Conservation (phyloP, 2,113 vertebrate species). For the Morphnarchus princeps region DNA sequence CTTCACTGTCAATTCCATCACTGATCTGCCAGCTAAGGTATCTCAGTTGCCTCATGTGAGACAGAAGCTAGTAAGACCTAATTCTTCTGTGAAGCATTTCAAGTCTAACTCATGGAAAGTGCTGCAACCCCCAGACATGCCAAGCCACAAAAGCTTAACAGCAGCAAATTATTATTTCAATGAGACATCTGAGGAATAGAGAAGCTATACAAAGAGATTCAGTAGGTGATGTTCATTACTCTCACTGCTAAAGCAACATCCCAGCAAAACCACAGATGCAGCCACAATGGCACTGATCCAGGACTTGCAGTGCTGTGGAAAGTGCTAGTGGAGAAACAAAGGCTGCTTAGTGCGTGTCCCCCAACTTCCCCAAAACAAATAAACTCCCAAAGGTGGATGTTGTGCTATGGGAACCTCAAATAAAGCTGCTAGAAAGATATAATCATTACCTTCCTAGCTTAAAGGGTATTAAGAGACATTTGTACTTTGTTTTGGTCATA, state of each 20-base stretch:
- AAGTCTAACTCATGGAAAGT: neutral
- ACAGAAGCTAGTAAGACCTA: neutral
- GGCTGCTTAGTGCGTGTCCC: rapidly evolving
- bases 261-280: neutral
- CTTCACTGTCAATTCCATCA: neutral
- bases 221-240: neutral
- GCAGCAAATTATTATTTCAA: neutral
- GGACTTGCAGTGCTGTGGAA: neutral
- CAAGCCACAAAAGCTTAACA: neutral
- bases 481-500: neutral
- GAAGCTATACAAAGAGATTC: neutral
- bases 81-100: neutral
- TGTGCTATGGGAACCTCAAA: neutral
- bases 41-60: neutral
- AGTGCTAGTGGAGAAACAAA: neutral
- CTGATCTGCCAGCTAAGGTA: neutral
- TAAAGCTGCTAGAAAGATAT: neutral
- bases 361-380: neutral
- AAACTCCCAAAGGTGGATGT: neutral
- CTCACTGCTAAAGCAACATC: neutral
- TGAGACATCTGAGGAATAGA: neutral
- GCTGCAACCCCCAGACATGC: neutral
- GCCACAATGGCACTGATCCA: neutral
- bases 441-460: neutral
- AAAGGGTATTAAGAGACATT: neutral